These are phyloP conservation scores for Xestobium rufovillosum DNA, from an alignment of 2,888 invertebrate genomes.

Conservation along the genomic window DNA sequence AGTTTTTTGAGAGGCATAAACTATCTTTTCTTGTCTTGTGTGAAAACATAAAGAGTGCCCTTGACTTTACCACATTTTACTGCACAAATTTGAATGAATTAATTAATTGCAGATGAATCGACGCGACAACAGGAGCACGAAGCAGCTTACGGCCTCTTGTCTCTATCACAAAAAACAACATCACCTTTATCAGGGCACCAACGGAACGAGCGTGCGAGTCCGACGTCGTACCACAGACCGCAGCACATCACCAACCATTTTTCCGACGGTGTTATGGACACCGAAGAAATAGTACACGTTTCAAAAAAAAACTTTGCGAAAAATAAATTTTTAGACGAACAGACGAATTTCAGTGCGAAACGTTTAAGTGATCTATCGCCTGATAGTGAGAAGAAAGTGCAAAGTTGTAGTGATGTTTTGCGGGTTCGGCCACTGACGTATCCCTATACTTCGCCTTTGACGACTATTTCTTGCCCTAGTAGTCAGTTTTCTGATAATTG, in stretches of 20 bases:
- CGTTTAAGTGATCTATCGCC: conserved; percentile 17
- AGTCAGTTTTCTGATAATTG: too few species aligned
- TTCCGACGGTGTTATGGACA: conserved; percentile 31
- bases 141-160: conserved; percentile 74
- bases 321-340: conserved; percentile 39
- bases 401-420: conserved; percentile 26
- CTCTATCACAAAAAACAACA: conserved; percentile 54
- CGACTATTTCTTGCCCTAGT: too few species aligned
- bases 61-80: too few species aligned
- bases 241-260: conserved; percentile 6
- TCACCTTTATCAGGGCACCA: conserved; percentile 17
- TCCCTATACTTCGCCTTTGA: conserved; percentile 47
- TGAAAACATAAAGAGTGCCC: too few species aligned
- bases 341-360: conserved; percentile 19
- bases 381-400: not conserved
- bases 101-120: conserved; percentile 60
- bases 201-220: conserved; percentile 22
- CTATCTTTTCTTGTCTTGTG: too few species aligned
- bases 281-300: conserved; percentile 40
- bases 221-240: conserved; percentile 26
- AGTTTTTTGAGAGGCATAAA: too few species aligned
- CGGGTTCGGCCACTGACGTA: conserved; percentile 58
- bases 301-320: conserved; percentile 40
- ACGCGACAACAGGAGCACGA: conserved; percentile 75
- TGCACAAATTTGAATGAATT: too few species aligned